Evolutionary conservation across 1,140 invertebrate genomes (phyloP), one percentile per base, ranked within the genome.

Genomic region (Capitella teleta): DNA sequence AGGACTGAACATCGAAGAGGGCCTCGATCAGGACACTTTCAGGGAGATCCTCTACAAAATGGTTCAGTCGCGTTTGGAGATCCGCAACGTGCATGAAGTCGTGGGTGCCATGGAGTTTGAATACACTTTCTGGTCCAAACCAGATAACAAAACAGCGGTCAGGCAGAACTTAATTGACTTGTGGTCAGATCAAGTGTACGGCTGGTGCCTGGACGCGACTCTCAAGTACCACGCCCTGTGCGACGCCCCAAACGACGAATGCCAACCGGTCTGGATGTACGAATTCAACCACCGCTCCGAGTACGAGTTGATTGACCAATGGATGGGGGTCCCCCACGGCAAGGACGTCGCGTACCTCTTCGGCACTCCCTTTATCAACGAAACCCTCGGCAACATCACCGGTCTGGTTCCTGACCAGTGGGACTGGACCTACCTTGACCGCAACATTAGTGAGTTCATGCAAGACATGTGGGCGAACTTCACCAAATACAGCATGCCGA

Each of bases 381-480:
- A 66, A 23, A 64, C 66, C n/a, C 66, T 69, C 47, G 59, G 37
- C 16, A 57, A 69, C 23, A 6, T 68, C 12, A 61, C 62, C 30
- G 47, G 43, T 5, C 60, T 64, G 12, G 34, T 69, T 14, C 59
- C 65, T 47, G 76, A 79, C 41, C 73, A 83, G 50, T 79, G 81
- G 36, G 79, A 81, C 68, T 93, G 87, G 85, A 88, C 85, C 0
- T 83, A 87, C 36, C 87, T 84, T 48, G 92, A 96, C 72, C 78
- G 91, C 55, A 95, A 95, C 64, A 94, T 96, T 84, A 94, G 90
- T 61, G 83, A 90, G 61, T 91, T 95, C 64, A 88, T 97, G 62
- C 93, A 96, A 84, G 84, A 85, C 67, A 82, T 91, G 16, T 92
- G 85, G 66, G 80, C 86, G 0, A 87, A 96, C 71, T 94, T 97